These are phyloP conservation scores for Raphicerus campestris DNA, from an alignment of 2,113 vertebrate genomes.

Conservation along the genomic window DNA sequence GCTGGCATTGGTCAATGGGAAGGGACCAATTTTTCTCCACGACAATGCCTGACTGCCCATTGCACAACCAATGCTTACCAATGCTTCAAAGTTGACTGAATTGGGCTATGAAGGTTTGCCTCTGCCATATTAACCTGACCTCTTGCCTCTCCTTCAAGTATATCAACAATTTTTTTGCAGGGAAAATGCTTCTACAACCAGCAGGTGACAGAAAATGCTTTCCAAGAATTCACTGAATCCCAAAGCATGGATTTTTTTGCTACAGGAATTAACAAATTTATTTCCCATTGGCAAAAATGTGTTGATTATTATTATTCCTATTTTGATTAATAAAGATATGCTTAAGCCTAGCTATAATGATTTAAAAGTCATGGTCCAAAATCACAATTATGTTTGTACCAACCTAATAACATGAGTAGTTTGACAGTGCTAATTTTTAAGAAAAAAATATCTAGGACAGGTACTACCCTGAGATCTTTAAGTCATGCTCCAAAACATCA, in stretches of 20 bases:
- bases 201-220: background rate
- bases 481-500: background rate
- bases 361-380: background rate
- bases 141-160: background rate
- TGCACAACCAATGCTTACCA: background rate
- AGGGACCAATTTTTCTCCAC: background rate
- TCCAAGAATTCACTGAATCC: background rate
- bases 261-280: background rate
- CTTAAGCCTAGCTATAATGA: background rate
- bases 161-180: background rate
- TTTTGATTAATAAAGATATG: background rate
- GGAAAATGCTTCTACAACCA: background rate
- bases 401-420: background rate
- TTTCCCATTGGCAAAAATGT: background rate
- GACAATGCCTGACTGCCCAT: background rate
- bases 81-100: background rate
- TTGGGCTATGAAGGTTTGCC: background rate
- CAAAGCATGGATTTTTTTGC: background rate
- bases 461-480: background rate
- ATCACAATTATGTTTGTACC: background rate
- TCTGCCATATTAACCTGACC: background rate
- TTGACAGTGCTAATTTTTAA: background rate
- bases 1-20: background rate
- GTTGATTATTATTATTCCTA: background rate
- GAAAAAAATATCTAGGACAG: background rate